Base-by-base conservation (phyloP, 2,888 invertebrate species). In the Harpalus rufipes region DNA sequence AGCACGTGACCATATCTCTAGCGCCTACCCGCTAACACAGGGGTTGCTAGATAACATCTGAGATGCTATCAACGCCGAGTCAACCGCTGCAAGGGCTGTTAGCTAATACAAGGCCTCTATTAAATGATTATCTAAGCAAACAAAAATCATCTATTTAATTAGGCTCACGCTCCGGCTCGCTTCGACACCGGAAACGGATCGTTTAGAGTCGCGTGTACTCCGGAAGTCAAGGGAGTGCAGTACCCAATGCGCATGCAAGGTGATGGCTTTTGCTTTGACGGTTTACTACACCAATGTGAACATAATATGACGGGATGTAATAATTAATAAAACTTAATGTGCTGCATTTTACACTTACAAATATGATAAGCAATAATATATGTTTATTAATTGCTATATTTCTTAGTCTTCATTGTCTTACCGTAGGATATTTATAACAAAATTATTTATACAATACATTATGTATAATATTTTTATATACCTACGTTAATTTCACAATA, bases 101-200 rank as follows among this genome's bases (percentile, higher is more conserved):
- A 88, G 81, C 89, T 90, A 90, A 90, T 90, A 90, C 89, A 86
- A 86, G 88, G 90, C 90, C 89, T 88, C 91, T 90, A 91, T 91
- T 91, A 91, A 91, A 91, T 91, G 90, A 91, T 91, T 91, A 91
- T 91, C 91, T 91, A 91, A 91, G 91, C 91, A 91, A 91, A 91
- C 91, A 91, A 89, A 91, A 91, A 91, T 91, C 91, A 90, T 91
- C 91, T 90, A 91, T 91, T 91, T 91, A 91, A 91, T 91, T 91
- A 91, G 91, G 88, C 90, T 88, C 72, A 44, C 72, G 68, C 68
- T 68, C 32, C 39, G 59, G 16, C 32, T 32, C 6, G 32, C 84
- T 63, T 87, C 86, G 59, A 87, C 87, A 89, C 90, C 90, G 91
- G 90, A 90, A 90, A 89, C 88, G 87, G 88, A 88, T 88, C 88